These are phyloP conservation scores for Cylindroiulus punctatus DNA, from an alignment of 2,888 invertebrate species.

Conservation along the genomic window DNA sequence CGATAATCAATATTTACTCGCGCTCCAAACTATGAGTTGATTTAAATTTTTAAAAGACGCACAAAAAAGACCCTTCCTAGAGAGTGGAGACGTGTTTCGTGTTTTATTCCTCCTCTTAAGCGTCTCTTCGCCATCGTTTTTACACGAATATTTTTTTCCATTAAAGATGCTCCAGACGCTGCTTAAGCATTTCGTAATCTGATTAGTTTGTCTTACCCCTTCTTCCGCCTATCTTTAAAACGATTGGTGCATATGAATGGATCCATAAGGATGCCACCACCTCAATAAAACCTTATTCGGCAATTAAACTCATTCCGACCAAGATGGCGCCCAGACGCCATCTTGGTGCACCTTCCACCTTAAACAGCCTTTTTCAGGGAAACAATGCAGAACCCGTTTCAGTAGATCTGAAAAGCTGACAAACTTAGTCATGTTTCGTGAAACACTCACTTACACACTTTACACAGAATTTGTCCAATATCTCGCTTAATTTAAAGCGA, in stretches of 20 bases:
- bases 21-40: slow-evolving; percentile 39
- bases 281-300: not conserved
- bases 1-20: slow-evolving; percentile 50
- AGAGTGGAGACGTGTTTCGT: slow-evolving; percentile 32
- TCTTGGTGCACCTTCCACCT: not conserved
- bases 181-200: slow-evolving; percentile 52
- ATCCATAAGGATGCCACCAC: slow-evolving; percentile 46
- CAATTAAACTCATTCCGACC: not conserved
- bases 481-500: too few relatives aligned
- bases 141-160: slow-evolving; percentile 8
- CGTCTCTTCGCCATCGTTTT: slow-evolving; percentile 15
- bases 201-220: slow-evolving; percentile 48
- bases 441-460: too few relatives aligned
- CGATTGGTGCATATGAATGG: slow-evolving; percentile 43
- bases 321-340: not conserved
- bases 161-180: slow-evolving; percentile 46
- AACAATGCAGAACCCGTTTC: too few relatives aligned
- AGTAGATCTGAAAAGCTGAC: too few relatives aligned
- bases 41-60: slow-evolving; percentile 42
- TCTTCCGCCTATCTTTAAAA: slow-evolving; percentile 49
- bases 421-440: too few relatives aligned
- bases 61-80: slow-evolving; percentile 44
- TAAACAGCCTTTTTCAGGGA: too few relatives aligned
- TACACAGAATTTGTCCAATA: too few relatives aligned
- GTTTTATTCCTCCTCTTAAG: slow-evolving; percentile 16